Conservation (phyloP, 2,888 invertebrate genomes). For the Cantharis rustica region DNA sequence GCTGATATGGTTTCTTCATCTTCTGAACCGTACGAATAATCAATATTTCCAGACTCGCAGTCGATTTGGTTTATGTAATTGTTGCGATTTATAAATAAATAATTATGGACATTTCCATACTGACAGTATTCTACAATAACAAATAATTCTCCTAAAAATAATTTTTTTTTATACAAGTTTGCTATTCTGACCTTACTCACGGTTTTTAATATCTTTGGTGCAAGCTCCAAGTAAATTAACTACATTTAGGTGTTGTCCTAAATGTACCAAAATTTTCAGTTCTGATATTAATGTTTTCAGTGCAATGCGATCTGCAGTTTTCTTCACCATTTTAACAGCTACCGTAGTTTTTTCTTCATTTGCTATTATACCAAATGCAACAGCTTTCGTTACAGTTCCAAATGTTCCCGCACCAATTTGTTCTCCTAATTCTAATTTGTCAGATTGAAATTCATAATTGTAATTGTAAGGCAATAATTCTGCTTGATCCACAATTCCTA, state of each 20-base stretch:
- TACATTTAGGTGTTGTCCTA: conserved; percentile 93
- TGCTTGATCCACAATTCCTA: conserved; percentile 91
- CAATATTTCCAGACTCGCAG: conserved; percentile 69
- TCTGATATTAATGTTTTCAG: conserved; percentile 90
- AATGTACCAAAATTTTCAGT: conserved; percentile 93
- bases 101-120: conserved; percentile 71
- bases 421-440: conserved; percentile 79
- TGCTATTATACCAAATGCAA: conserved; percentile 78
- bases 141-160: not conserved
- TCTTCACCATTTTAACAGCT: conserved; percentile 95
- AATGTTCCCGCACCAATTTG: conserved; percentile 94
- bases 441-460: conserved; percentile 87
- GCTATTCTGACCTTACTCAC: no score
- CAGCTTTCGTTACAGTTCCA: conserved; percentile 88
- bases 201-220: conserved; percentile 86
- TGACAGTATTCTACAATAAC: not conserved
- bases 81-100: conserved; percentile 79
- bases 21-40: conserved; percentile 66
- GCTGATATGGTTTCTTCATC: conserved; percentile 63
- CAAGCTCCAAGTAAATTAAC: conserved; percentile 94
- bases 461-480: conserved; percentile 91
- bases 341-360: conserved; percentile 79
- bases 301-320: conserved; percentile 80
- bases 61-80: conserved; percentile 85
- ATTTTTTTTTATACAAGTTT: no score